Base-by-base conservation (phyloP, 2,797 vertebrate genomes). In the Petrocephalus sullivani region DNA sequence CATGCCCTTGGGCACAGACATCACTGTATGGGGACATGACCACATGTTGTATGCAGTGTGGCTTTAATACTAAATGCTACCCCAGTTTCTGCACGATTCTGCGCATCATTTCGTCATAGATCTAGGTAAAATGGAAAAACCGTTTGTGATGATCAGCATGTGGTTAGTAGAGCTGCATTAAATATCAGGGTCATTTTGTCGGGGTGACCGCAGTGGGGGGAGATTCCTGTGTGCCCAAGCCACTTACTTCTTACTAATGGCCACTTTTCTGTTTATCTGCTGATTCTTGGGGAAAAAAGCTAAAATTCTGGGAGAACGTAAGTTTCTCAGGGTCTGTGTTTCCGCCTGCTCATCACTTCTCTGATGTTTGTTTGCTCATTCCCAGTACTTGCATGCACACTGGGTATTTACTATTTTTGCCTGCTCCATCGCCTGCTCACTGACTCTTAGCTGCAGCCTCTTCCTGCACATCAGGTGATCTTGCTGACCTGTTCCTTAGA, bases 301-400 rank as follows among this genome's bases (percentile, higher is more conserved):
- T 94, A 97, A 97, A 97, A 96, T 99, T 95, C 97, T 97, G 96
- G 96, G 97, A 94, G 96, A 96, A 97, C 97, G 98, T 99, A 98
- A 98, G 97, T 99, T 71, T 87, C 54, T 82, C 9, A 49, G 90
- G 8, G 67, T 46, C 82, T 94, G 89, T 90, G 92, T 90, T 92
- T 89, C 21, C 64, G 37, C 57, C 12, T 86, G 19, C 0, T 46
- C 57, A 2, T n/a, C 57, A 78, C 2, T 75, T 53, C 46, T 54
- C 37, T 33, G n/a, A 58, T 51, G 3, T 12, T 56, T 71, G 86
- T 85, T 7, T 86, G 1, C 88, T 89, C 54, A 5, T 89, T 85
- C 57, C 54, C 23, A 87, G 56, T 88, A 91, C 87, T 92, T 93
- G 95, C 95, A 95, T 95, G 94, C 90, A 84, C 51, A 90, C 87